These are phyloP conservation scores for Brachypteracias leptosomus DNA, from an alignment of 2,113 vertebrate genomes.

Conservation along the genomic window DNA sequence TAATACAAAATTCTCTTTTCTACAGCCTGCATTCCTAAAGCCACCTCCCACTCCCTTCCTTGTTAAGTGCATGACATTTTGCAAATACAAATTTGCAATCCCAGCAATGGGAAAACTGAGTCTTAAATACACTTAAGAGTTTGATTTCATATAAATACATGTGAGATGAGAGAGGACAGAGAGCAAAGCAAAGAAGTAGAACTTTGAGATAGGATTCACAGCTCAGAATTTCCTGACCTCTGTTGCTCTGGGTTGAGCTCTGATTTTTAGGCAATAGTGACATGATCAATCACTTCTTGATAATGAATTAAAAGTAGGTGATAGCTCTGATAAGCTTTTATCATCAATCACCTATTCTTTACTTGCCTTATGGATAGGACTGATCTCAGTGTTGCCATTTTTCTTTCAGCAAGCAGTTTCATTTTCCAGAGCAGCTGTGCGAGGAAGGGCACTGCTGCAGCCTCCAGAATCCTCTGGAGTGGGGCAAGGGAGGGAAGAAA, in stretches of 20 bases:
- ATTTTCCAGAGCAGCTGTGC: background rate
- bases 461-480: background rate
- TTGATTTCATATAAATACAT: background rate
- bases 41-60: background rate
- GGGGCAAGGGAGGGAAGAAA: background rate
- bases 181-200: background rate
- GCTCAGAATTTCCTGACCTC: background rate
- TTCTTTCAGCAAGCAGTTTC: rapidly evolving
- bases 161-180: background rate
- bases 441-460: rapidly evolving
- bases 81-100: background rate
- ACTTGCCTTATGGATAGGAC: background rate
- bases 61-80: background rate
- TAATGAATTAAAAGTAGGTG: background rate
- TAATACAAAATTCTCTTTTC: background rate
- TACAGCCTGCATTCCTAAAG: background rate
- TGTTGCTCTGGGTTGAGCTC: background rate
- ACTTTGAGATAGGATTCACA: background rate
- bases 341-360: background rate
- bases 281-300: background rate
- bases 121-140: background rate
- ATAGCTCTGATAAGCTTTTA: background rate
- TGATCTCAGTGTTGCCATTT: background rate
- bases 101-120: background rate
- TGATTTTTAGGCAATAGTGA: background rate